Evolutionary conservation across 2,888 invertebrate species (phyloP).

Genomic region (Tupiocoris notatus): DNA sequence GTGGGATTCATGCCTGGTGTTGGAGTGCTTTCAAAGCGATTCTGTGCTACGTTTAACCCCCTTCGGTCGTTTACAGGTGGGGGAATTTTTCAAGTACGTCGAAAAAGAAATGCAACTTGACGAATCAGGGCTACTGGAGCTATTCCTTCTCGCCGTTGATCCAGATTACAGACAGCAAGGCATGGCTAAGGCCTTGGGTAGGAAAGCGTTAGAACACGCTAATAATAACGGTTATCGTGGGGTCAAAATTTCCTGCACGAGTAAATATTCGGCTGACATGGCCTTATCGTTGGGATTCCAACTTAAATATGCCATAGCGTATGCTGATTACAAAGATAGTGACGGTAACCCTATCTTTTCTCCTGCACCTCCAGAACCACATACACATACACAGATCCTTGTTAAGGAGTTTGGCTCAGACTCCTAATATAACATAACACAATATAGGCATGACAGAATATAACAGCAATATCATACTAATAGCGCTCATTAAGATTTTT

Average conservation of each 20-base stretch:
- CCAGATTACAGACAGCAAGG: slow-evolving; percentile 29
- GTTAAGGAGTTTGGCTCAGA: slow-evolving; percentile 25
- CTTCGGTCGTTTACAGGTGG: slow-evolving; percentile 38
- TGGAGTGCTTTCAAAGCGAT: no score
- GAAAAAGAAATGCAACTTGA: slow-evolving; percentile 1
- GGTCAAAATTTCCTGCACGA: slow-evolving; percentile 37
- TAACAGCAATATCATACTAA: no score
- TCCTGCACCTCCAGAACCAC: slow-evolving; percentile 31
- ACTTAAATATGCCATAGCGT: slow-evolving; percentile 7
- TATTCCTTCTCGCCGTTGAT: slow-evolving; percentile 38
- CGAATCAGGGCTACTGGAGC: slow-evolving; percentile 18
- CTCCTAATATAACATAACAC: no score
- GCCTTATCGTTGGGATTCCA: slow-evolving; percentile 28
- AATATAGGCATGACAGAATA: no score
- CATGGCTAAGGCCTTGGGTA: slow-evolving; percentile 28
- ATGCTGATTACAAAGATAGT: slow-evolving; percentile 34
- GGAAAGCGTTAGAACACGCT: slow-evolving; percentile 16
- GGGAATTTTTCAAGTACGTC: slow-evolving; percentile 31
- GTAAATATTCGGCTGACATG: slow-evolving; percentile 33
- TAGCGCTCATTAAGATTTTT: no score
- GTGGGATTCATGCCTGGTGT: no score
- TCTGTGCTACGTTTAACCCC: no score
- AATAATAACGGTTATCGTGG: slow-evolving; percentile 22
- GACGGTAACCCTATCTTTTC: slow-evolving; percentile 21
- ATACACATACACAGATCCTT: slow-evolving; percentile 9